Evolutionary conservation across 2,888 invertebrate species (phyloP).

Genomic region (Diadromus collaris): DNA sequence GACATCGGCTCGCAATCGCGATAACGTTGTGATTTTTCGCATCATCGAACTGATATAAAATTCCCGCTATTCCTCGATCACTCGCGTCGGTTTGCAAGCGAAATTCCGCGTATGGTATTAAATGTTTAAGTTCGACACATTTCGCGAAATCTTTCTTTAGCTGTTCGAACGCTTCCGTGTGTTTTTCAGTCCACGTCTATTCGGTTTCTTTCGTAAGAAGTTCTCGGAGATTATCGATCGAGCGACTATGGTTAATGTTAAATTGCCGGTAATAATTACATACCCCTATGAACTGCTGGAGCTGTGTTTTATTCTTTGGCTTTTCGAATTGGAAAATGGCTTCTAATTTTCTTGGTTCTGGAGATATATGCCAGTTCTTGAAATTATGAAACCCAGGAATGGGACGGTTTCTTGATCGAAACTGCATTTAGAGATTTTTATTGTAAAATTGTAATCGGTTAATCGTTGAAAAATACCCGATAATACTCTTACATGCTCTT

Average conservation of each 20-base stretch:
- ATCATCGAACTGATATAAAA: slow-evolving; percentile 50
- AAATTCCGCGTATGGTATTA: slow-evolving; percentile 22
- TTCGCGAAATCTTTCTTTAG: neutral
- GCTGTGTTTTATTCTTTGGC: neutral
- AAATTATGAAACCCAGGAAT: neutral
- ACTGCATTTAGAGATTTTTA: neutral
- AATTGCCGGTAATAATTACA: too few relatives aligned
- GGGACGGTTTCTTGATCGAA: neutral
- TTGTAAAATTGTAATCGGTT: neutral
- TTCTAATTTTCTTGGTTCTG: neutral
- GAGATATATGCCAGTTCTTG: neutral
- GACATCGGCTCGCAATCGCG: slow-evolving; percentile 62
- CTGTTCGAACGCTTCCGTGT: neutral
- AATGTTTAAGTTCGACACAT: neutral
- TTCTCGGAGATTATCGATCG: slow-evolving; percentile 10
- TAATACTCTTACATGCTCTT: too few relatives aligned
- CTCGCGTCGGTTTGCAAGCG: slow-evolving; percentile 8
- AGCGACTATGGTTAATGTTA: neutral
- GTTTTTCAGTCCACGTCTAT: neutral
- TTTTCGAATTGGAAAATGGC: neutral
- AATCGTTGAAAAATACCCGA: too few relatives aligned
- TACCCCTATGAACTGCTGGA: too few relatives aligned
- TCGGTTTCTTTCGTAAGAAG: neutral
- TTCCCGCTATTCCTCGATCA: slow-evolving; percentile 53
- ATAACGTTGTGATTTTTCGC: slow-evolving; percentile 44